Conservation (phyloP, 2,888 invertebrate genomes). For the Apodemia zela region DNA sequence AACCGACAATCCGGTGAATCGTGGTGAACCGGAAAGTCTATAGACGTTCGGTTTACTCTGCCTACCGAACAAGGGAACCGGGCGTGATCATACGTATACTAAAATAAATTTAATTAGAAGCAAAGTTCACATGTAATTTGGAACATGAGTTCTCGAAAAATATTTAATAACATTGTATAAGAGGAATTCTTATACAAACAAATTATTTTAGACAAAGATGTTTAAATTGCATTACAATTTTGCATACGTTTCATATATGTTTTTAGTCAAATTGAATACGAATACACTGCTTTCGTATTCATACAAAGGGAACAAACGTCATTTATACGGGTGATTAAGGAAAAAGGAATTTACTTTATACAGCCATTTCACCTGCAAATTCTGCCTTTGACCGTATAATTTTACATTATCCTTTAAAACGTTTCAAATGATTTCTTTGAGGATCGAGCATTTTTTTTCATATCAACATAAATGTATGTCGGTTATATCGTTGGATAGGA, state of each 20-base stretch:
- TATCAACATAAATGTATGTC: not conserved
- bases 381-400: slow-evolving; percentile 7
- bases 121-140: not conserved
- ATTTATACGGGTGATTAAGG: slow-evolving; percentile 14
- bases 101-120: not conserved
- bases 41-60: no score
- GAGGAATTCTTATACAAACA: not conserved
- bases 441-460: not conserved
- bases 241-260: not conserved
- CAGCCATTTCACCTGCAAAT: not conserved
- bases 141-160: not conserved
- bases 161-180: not conserved
- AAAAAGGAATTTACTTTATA: slow-evolving; percentile 4
- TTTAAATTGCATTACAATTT: not conserved
- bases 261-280: slow-evolving; percentile 6
- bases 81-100: no score
- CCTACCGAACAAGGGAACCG: no score
- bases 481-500: no score
- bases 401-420: slow-evolving; percentile 5
- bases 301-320: slow-evolving; percentile 7
- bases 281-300: not conserved
- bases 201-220: not conserved
- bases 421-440: not conserved
- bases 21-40: no score
- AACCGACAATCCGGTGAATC: no score